Evolutionary conservation across 2,113 vertebrate species (phyloP).

Genomic region (Paramormyrops kingsleyae): DNA sequence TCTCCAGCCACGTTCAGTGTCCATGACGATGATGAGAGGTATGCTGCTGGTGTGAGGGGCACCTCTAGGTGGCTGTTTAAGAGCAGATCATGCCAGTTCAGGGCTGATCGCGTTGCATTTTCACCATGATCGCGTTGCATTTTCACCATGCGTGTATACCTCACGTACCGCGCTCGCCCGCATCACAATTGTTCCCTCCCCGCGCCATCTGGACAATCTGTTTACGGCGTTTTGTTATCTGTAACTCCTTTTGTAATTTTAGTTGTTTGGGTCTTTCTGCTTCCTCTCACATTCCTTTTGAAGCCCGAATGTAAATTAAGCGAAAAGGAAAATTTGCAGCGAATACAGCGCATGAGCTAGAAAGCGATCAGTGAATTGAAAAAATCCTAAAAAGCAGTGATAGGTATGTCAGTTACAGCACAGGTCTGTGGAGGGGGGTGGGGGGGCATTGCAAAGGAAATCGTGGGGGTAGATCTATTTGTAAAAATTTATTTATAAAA

Average conservation of each 20-base stretch:
- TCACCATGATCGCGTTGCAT: not conserved
- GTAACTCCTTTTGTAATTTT: slow-evolving; percentile 7
- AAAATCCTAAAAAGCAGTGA: not conserved
- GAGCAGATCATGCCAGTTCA: not conserved
- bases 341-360: not conserved
- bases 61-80: not conserved
- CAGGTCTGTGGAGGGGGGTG: not conserved
- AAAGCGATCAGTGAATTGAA: not conserved
- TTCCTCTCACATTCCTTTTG: not conserved
- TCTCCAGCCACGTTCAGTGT: not conserved
- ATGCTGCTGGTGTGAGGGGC: not conserved
- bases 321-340: not conserved
- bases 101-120: not conserved
- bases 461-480: not conserved
- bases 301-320: not conserved
- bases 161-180: not conserved
- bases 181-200: not conserved
- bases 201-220: not conserved
- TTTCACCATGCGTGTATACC: not conserved
- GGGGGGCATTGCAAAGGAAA: not conserved
- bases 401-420: not conserved
- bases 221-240: not conserved
- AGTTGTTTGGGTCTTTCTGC: not conserved
- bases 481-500: too few relatives aligned
- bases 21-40: not conserved